A percentile compares a stretch with the other conserved stretches of the same genome.
These are phyloP conservation scores for Tachina grossa DNA, from an alignment of 2,888 invertebrate genomes.

Conservation along the genomic window DNA sequence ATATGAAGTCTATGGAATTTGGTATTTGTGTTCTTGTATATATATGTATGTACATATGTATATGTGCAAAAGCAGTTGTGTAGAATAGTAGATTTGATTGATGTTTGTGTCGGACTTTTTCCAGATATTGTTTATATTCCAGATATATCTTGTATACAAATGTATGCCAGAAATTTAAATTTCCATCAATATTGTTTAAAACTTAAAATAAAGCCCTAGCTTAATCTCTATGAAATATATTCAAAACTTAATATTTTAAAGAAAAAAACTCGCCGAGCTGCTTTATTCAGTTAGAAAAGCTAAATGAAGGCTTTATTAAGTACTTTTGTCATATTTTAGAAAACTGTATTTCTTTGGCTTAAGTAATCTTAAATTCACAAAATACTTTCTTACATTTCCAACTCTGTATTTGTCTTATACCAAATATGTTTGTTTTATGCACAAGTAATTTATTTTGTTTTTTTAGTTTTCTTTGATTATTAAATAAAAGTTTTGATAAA, in stretches of 20 bases:
- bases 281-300: too few species aligned
- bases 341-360: too few species aligned
- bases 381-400: not conserved
- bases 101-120: constrained; percentile 31
- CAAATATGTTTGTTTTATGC: not conserved
- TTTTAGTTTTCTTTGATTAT: constrained; percentile 22
- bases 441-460: not conserved
- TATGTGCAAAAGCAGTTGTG: not conserved
- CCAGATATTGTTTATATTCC: not conserved
- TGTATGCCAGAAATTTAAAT: constrained; percentile 9
- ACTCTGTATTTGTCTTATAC: not conserved
- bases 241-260: not conserved
- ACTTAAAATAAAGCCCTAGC: not conserved
- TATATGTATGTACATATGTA: not conserved
- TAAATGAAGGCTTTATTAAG: too few species aligned
- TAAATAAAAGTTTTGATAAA: constrained; percentile 43
- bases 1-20: not conserved
- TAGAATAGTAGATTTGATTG: constrained; percentile 37
- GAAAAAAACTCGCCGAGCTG: not conserved
- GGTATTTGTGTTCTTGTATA: not conserved
- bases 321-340: too few species aligned
- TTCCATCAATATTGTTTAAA: constrained; percentile 6
- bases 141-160: not conserved
- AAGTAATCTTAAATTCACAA: not conserved
- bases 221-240: not conserved